Evolutionary conservation across 53 echinoderm and acorn worm genomes (phyloP), one percentile per base, ranked within the genome.

Genomic region (Crossaster papposus): DNA sequence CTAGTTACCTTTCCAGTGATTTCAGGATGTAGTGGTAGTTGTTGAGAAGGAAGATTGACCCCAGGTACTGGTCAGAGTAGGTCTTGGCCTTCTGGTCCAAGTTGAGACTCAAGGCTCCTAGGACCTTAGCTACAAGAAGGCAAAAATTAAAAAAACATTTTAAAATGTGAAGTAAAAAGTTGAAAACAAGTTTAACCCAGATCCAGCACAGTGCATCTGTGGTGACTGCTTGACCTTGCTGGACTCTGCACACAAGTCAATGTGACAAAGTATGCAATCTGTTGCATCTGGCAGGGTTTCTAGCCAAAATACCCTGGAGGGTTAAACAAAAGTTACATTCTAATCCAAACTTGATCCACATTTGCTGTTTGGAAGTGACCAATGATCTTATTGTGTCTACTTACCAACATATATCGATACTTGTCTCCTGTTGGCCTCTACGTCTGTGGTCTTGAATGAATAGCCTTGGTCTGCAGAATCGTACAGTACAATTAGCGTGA

Each of bases 21-120:
- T 93, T 95, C 26, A 97, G 95, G 54, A 97, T 95, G 91, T 95
- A 96, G 86, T 97, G 91, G 79, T 94, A 91, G 89, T 97, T 97
- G 83, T 97, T 97, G 51, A 97, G 93, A 30, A 97, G 83, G 72
- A 97, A 97, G 71, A 97, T 94, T 52, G 94, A 94, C 35, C 97
- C 97, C 4, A 97, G 93, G 64, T 94, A 94, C 64, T 94, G 95
- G 90, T 97, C 97, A 0, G 93, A 93, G 80, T 95, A 97, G n/a
- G 92, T 95, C 93, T 97, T 97, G 70, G 97, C 91, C 79, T 97
- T 97, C 95, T 97, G 97, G 37, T 95, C 94, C 35, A 97, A 90
- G 78, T 97, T 97, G 31, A 97, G 91, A 72, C 97, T 91, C 30
- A 97, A 77, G 72, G 95, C 97, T 79, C 97, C 97, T 2, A 97